Conservation (phyloP, 2,888 invertebrate species). For the Ochropacha duplaris region DNA sequence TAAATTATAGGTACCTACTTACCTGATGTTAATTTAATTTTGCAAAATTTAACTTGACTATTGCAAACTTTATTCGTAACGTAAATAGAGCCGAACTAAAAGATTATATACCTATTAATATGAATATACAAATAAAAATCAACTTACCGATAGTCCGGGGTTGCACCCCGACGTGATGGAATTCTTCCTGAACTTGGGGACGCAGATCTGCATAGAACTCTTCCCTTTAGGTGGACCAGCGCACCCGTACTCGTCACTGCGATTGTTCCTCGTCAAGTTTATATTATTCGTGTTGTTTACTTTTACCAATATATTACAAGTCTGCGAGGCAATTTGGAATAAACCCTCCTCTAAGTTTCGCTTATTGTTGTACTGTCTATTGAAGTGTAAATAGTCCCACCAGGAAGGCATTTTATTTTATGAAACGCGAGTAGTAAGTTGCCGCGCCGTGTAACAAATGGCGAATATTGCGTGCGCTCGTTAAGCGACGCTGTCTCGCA, state of each 20-base stretch:
- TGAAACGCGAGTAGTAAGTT: slow-evolving; percentile 39
- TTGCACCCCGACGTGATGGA: slow-evolving; percentile 81
- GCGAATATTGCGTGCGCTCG: slow-evolving; percentile 9
- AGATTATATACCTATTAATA: slow-evolving; percentile 9
- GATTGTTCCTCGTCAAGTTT: slow-evolving; percentile 85
- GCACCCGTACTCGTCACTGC: slow-evolving; percentile 84
- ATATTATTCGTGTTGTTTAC: slow-evolving; percentile 90
- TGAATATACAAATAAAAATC: slow-evolving; percentile 10
- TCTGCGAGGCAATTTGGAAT: slow-evolving; percentile 90
- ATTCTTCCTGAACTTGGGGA: slow-evolving; percentile 80
- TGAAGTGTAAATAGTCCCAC: slow-evolving; percentile 84
- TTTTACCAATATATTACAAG: slow-evolving; percentile 89
- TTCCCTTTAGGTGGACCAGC: slow-evolving; percentile 69
- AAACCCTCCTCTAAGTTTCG: slow-evolving; percentile 89
- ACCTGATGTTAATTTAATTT: too few species aligned
- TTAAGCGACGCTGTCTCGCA: slow-evolving; percentile 33
- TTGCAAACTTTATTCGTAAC: too few species aligned
- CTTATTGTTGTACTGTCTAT: slow-evolving; percentile 77
- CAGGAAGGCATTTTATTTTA: slow-evolving; percentile 81
- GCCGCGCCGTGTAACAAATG: slow-evolving; percentile 19
- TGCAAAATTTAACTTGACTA: too few species aligned
- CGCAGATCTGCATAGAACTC: slow-evolving; percentile 81
- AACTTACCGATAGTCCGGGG: slow-evolving; percentile 85
- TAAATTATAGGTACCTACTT: too few species aligned
- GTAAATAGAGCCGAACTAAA: background rate